These are phyloP conservation scores for Pseudomugil tenellus DNA, from an alignment of 2,797 vertebrate genomes.

Conservation along the genomic window DNA sequence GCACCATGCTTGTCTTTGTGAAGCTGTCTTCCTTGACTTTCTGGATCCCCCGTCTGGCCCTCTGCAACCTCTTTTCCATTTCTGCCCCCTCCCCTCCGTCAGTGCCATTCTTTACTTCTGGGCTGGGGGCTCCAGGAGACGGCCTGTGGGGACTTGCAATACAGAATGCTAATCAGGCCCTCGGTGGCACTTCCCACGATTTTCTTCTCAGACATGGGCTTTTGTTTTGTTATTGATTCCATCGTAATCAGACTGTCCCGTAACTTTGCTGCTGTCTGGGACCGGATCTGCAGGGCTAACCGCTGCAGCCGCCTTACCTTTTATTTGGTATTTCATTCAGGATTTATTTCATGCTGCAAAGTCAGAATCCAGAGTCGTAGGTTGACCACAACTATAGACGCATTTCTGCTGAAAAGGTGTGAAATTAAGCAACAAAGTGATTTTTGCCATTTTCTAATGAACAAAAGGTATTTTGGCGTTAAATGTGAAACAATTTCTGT, in stretches of 20 bases:
- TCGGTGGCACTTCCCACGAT: constrained; percentile 79
- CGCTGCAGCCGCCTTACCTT: constrained; percentile 55
- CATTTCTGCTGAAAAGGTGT: background rate
- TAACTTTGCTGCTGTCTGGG: constrained; percentile 76
- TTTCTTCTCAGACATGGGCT: constrained; percentile 77
- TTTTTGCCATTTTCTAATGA: background rate
- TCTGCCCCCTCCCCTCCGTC: constrained; percentile 41
- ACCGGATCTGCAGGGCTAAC: constrained; percentile 44
- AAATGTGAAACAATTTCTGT: background rate
- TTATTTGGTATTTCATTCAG: constrained; percentile 53
- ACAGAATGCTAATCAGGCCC: constrained; percentile 82
- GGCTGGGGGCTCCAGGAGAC: constrained; percentile 68
- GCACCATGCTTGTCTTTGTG: constrained; percentile 73
- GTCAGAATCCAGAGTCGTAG: constrained; percentile 29
- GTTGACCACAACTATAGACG: constrained; percentile 25
- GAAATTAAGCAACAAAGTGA: background rate
- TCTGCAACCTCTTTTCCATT: constrained; percentile 64
- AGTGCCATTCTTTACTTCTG: constrained; percentile 72
- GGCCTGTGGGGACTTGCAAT: constrained; percentile 67
- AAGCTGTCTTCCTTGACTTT: constrained; percentile 80
- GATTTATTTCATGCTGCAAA: constrained; percentile 34
- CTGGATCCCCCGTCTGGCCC: constrained; percentile 75
- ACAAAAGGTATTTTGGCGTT: background rate
- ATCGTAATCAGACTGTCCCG: constrained; percentile 72
- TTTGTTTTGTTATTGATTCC: constrained; percentile 81